Conservation (phyloP, 2,888 invertebrate species). For the Amaurobius ferox region DNA sequence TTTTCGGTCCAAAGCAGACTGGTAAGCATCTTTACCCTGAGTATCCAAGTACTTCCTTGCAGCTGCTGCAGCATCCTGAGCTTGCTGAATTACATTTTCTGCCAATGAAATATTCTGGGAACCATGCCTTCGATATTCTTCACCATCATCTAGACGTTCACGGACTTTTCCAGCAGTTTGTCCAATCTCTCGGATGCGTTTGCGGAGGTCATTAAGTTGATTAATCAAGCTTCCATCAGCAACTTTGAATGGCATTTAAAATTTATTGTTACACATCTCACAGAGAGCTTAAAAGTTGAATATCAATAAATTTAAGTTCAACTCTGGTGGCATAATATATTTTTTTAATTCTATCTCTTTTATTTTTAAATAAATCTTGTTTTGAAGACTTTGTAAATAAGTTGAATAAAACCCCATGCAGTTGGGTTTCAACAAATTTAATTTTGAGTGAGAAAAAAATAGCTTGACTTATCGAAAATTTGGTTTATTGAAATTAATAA, state of each 20-base stretch:
- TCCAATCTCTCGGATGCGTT: slow-evolving; percentile 81
- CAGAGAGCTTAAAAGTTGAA: too few relatives aligned
- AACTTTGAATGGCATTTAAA: slow-evolving; percentile 76
- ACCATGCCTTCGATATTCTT: slow-evolving; percentile 81
- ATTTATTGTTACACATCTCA: slow-evolving; percentile 38
- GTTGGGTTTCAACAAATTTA: too few relatives aligned
- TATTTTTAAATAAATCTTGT: too few relatives aligned
- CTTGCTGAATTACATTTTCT: slow-evolving; percentile 82
- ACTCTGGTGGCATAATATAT: too few relatives aligned
- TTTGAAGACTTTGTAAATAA: too few relatives aligned
- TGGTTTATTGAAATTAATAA: too few relatives aligned
- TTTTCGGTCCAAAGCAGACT: slow-evolving; percentile 87
- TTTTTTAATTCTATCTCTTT: too few relatives aligned
- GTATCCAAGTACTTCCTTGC: slow-evolving; percentile 88
- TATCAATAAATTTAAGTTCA: too few relatives aligned
- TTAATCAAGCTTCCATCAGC: slow-evolving; percentile 86
- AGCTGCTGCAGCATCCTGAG: slow-evolving; percentile 84
- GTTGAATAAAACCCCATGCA: too few relatives aligned
- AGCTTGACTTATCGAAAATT: too few relatives aligned
- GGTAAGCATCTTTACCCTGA: slow-evolving; percentile 88
- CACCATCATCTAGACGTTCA: slow-evolving; percentile 80
- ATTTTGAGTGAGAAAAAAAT: too few relatives aligned
- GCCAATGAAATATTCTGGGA: slow-evolving; percentile 83
- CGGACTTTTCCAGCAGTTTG: slow-evolving; percentile 82
- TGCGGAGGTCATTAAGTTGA: slow-evolving; percentile 82